Evolutionary conservation across 2,797 vertebrate species (phyloP).

Genomic region (Liparis tanakae): DNA sequence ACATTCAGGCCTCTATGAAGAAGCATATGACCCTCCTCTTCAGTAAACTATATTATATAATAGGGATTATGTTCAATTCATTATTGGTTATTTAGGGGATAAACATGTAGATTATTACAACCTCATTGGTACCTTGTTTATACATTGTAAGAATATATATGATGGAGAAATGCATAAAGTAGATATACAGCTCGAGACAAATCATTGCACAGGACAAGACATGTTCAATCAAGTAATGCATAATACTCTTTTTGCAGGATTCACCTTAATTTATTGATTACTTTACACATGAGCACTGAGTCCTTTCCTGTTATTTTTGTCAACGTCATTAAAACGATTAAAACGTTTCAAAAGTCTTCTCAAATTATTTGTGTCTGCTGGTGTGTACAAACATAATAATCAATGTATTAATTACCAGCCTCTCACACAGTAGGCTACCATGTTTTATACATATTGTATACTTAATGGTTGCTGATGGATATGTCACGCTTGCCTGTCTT

Average conservation of each 20-base stretch:
- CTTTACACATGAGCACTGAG: conserved; percentile 73
- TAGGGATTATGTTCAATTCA: conserved; percentile 69
- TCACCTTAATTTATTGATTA: conserved; percentile 68
- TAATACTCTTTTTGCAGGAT: conserved; percentile 58
- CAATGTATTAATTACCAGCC: background rate
- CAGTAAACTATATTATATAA: conserved; percentile 69
- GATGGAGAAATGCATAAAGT: conserved; percentile 57
- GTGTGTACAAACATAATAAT: conserved; percentile 17
- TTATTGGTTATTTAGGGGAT: conserved; percentile 58
- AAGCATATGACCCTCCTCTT: conserved; percentile 68
- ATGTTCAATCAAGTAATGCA: conserved; percentile 42
- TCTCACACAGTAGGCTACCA: background rate
- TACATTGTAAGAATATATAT: conserved; percentile 66
- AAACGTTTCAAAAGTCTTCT: conserved; percentile 62
- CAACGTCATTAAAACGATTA: conserved; percentile 71
- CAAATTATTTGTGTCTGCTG: conserved; percentile 35
- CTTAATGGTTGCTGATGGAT: no score
- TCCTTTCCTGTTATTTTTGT: conserved; percentile 75
- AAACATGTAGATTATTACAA: conserved; percentile 59
- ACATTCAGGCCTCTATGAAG: conserved; percentile 75
- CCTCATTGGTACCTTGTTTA: conserved; percentile 65
- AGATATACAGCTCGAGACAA: conserved; percentile 69
- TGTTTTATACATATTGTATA: no score
- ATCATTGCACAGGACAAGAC: conserved; percentile 66
- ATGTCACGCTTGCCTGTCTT: no score